Evolutionary conservation across 2,113 vertebrate species (phyloP).

Genomic region (Oxyura jamaicensis): DNA sequence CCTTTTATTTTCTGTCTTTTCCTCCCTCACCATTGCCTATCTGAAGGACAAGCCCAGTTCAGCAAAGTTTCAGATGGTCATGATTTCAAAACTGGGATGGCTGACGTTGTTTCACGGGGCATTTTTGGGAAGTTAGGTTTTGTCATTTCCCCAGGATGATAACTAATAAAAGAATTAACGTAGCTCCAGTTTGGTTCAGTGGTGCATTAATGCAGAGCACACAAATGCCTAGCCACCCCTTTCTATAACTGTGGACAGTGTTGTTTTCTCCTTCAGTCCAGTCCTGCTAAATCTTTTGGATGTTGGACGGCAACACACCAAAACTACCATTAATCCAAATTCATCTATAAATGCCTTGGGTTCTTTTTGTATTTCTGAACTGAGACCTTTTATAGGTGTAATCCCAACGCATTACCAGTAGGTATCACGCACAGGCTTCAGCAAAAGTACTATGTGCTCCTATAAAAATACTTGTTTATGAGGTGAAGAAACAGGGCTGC

Average conservation of each 20-base stretch:
- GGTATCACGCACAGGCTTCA: not conserved
- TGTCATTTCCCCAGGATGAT: not conserved
- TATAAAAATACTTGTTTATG: not conserved
- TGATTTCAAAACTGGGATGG: not conserved
- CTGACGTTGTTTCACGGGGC: not conserved
- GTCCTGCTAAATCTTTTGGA: not conserved
- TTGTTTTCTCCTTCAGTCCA: not conserved
- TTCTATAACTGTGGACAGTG: not conserved
- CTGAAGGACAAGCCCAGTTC: not conserved
- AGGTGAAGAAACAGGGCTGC: not conserved
- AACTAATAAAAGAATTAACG: not conserved
- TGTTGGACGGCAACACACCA: not conserved
- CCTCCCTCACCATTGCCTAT: not conserved
- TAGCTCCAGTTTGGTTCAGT: not conserved
- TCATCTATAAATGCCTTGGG: rapidly evolving
- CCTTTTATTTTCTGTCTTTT: not conserved
- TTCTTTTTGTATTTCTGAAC: not conserved
- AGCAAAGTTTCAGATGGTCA: not conserved
- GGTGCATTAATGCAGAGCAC: not conserved
- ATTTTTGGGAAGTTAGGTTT: not conserved
- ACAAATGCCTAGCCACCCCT: not conserved
- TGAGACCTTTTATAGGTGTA: not conserved
- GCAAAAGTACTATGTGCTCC: not conserved
- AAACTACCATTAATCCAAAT: not conserved
- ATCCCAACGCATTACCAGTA: not conserved